A percentile compares a stretch with the other conserved stretches of the same genome.
phyloP scores from a whole-genome alignment of 2,888 invertebrate species.

The Rhodophaea formosa region DNA sequence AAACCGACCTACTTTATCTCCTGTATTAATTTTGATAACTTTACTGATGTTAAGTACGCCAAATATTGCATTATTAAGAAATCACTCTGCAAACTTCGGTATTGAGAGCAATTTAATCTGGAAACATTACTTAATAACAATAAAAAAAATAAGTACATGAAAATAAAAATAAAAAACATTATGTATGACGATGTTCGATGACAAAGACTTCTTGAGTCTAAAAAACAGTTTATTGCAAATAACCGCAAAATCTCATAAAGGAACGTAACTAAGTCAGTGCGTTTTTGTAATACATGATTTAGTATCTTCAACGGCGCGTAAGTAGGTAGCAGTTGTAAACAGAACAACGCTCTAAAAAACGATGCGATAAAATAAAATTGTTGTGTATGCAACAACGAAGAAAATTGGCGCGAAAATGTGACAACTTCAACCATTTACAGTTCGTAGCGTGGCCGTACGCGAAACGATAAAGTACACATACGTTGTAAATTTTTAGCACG shows the following conservation, averaged over 20 bases:
- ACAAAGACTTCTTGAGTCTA: no score
- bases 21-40: conserved; percentile 4
- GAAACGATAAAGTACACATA: conserved; percentile 47
- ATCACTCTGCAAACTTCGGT: not conserved
- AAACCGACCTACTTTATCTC: conserved; percentile 12
- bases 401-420: conserved; percentile 63
- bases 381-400: conserved; percentile 29
- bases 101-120: no score
- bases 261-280: conserved; percentile 9
- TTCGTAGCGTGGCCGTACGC: conserved; percentile 26
- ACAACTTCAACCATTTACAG: conserved; percentile 36
- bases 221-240: not conserved
- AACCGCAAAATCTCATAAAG: conserved; percentile 22
- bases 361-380: conserved; percentile 35
- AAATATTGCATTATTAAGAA: not conserved
- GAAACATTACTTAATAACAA: no score
- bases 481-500: conserved; percentile 51
- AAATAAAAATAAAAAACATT: no score
- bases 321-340: conserved; percentile 28
- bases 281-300: conserved; percentile 38
- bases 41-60: conserved; percentile 4
- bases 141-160: no score
- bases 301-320: conserved; percentile 32
- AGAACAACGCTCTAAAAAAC: conserved; percentile 29
- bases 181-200: no score